phyloP scores from a whole-genome alignment of 2,888 invertebrate genomes.

The Stramonita haemastoma region DNA sequence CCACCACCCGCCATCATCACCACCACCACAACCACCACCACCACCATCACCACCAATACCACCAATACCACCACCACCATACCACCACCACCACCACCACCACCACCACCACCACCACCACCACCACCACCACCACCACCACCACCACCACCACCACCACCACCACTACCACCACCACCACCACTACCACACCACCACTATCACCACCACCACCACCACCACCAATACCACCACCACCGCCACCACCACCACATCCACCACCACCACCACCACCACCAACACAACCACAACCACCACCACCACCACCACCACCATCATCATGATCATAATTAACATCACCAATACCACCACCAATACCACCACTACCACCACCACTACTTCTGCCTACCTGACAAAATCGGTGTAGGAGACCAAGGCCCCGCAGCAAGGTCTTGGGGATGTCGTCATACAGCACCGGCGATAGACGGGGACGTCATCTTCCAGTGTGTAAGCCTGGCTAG shows the following conservation, averaged over 20 bases:
- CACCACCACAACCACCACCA: too few relatives aligned
- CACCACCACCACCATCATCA: not conserved
- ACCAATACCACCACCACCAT: too few relatives aligned
- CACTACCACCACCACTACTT: not conserved
- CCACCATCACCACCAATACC: too few relatives aligned
- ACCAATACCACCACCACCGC: not conserved
- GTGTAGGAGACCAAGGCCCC: not conserved
- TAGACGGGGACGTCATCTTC: constrained; percentile 6
- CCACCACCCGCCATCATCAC: too few relatives aligned
- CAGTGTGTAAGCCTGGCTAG: not conserved
- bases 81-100: too few relatives aligned
- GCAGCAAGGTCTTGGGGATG: not conserved
- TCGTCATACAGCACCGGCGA: not conserved
- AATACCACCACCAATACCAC: not conserved
- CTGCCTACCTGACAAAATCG: not conserved
- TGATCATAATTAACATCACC: not conserved
- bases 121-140: too few relatives aligned
- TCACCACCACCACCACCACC: not conserved
- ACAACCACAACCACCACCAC: not conserved
- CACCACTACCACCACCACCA: too few relatives aligned
- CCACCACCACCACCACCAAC: not conserved
- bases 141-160: too few relatives aligned
- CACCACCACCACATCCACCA: not conserved
- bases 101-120: too few relatives aligned
- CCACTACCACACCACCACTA: too few relatives aligned